Conservation (phyloP, 1,140 invertebrate species). For the Battus philenor region DNA sequence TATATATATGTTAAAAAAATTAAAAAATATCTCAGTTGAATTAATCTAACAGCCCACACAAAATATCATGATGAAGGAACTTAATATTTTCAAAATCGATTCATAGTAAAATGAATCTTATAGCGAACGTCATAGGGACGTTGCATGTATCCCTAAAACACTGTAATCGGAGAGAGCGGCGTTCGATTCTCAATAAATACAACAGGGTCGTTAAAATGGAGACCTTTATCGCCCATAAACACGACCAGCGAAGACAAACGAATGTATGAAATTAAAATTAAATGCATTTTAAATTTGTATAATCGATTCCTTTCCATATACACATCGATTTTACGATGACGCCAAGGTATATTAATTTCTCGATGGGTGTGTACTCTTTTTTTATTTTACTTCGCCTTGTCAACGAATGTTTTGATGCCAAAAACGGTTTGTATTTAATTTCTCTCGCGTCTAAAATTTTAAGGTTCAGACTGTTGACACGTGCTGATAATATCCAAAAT, state of each 20-base stretch:
- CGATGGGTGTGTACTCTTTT: not conserved
- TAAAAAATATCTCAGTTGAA: too few species aligned
- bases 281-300: slow-evolving; percentile 16
- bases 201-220: slow-evolving; percentile 2
- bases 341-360: slow-evolving; percentile 5
- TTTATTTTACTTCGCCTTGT: not conserved
- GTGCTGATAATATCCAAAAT: too few species aligned
- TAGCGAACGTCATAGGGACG: too few species aligned
- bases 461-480: too few species aligned
- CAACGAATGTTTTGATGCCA: too few species aligned
- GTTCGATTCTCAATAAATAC: slow-evolving; percentile 16
- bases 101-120: too few species aligned
- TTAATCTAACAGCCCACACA: too few species aligned
- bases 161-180: slow-evolving; percentile 9
- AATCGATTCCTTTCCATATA: slow-evolving; percentile 15
- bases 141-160: not conserved
- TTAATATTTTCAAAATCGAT: too few species aligned
- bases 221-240: slow-evolving; percentile 16
- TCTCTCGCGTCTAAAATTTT: too few species aligned
- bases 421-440: too few species aligned
- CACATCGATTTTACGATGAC: slow-evolving; percentile 13
- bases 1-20: too few species aligned
- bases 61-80: too few species aligned
- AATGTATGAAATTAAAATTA: slow-evolving; percentile 18
- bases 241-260: slow-evolving; percentile 9